Evolutionary conservation across 1,140 invertebrate species (phyloP).

Genomic region (Lethrus apterus): DNA sequence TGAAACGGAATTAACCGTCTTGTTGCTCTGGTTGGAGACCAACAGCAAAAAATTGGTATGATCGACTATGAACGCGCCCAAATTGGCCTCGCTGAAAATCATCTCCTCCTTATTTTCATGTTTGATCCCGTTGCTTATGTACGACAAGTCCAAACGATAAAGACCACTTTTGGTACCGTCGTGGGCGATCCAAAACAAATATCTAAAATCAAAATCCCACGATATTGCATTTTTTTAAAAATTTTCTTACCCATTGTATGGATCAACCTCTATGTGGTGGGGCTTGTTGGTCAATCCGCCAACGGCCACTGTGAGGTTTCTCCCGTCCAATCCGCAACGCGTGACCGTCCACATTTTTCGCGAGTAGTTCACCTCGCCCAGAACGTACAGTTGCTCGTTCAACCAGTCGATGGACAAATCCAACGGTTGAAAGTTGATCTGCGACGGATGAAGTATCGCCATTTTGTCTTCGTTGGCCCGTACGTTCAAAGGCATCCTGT

Average conservation of each 20-base stretch:
- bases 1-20: slow-evolving; percentile 73
- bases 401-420: slow-evolving; percentile 82
- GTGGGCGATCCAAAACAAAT: slow-evolving; percentile 70
- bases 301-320: slow-evolving; percentile 57
- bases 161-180: slow-evolving; percentile 54
- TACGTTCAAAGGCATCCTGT: slow-evolving; percentile 44
- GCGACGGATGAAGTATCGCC: slow-evolving; percentile 50
- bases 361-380: slow-evolving; percentile 47
- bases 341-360: slow-evolving; percentile 59
- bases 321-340: slow-evolving; percentile 64
- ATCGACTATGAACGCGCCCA: slow-evolving; percentile 71
- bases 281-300: slow-evolving; percentile 58
- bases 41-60: slow-evolving; percentile 73
- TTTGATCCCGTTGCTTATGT: slow-evolving; percentile 59
- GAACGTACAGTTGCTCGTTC: slow-evolving; percentile 71
- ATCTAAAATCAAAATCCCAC: slow-evolving; percentile 48
- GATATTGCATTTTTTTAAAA: no score
- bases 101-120: slow-evolving; percentile 48
- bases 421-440: slow-evolving; percentile 51
- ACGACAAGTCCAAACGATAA: slow-evolving; percentile 68
- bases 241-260: slow-evolving; percentile 72
- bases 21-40: slow-evolving; percentile 61
- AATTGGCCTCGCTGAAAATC: slow-evolving; percentile 52
- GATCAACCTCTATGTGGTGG: slow-evolving; percentile 78
- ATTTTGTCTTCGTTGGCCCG: slow-evolving; percentile 31